Evolutionary conservation across 1,140 invertebrate species (phyloP), one percentile per base, ranked within the genome.

Genomic region (Acromyrmex echinatior): DNA sequence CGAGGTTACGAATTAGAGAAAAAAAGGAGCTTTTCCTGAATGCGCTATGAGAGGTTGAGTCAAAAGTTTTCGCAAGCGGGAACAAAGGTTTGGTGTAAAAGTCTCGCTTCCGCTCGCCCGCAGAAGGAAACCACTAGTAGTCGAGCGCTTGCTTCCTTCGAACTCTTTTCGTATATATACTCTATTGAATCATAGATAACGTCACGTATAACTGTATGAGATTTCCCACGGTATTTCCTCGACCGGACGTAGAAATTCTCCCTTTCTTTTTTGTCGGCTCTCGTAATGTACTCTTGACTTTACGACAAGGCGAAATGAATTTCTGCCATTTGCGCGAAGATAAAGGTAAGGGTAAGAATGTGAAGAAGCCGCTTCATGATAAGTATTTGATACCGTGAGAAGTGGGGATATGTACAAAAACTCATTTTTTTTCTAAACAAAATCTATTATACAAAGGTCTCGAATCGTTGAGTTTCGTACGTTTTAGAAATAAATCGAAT

Each of bases 21-120:
- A 63, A 87, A 87, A 87, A 87, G 80, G 51, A 90, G 87, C 82
- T 90, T 88, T 91, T 86, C 63, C 81, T 74, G 82, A 88, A 90
- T 85, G 78, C 65, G 68, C 49, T 70, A 68, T 62, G 73, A 84
- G 71, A 90, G 88, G 51, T 86, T 80, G 58, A 12, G 85, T 82
- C 78, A 68, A 86, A 91, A 91, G 86, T 89, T 91, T 76, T 89
- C 68, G 60, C 66, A 49, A 63, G 28, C 49, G 25, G 66, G 91
- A 90, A 91, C 91, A 91, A 91, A 91, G 79, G 53, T 9, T 68
- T 5, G 73, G 78, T 60, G 66, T 80, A 79, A 87, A 88, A 87
- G 70, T 87, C 87, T 90, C 80, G 51, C 71, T 87, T 90, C 89
- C 87, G 85, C 45, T 73, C 10, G 35, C 45, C 28, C 56, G 63